Base-by-base conservation (phyloP, 1,140 invertebrate genomes). In the Andrena cerasifolii region DNA sequence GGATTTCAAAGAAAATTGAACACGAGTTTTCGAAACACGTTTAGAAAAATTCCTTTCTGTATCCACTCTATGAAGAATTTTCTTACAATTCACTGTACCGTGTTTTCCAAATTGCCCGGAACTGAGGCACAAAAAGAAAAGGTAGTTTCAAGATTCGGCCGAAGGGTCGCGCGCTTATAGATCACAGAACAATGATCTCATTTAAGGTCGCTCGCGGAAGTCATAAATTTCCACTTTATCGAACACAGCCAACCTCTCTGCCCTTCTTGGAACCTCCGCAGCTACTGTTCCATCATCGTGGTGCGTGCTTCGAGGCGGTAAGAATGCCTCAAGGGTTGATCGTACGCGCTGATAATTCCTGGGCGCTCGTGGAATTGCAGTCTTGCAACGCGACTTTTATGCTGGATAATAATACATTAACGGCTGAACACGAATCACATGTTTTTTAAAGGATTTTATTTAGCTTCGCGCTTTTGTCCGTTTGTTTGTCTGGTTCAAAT, bases 161-260 rank as follows among this genome's bases (percentile, higher is more conserved):
- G 26, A 72, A 8, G 14, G 14, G 31, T 8, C 18, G 51, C 14
- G 51, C 14, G n/a, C 31, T 67, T 45, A 67, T 45, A 51, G 28
- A 26, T 36, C 49, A 53, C 47, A 18, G 49, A 67, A 75, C 73
- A 75, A 67, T 63, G 73, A 75, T 75, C 51, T 67, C 63, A 40
- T 75, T 75, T 75, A 58, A 67, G 63, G 40, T 45, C 62, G 36
- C 3, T 10, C 26, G 47, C 33, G 73, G 73, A 75, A 75, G 73
- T 75, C 51, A 75, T 75, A 75, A 75, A 75, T 75, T 67, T 75
- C 12, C 62, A 56, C 33, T 75, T 67, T 75, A 75, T 75, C 70
- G 59, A 78, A 63, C 24, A 24, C 51, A 18, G n/a, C 26, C 51
- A 26, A 5, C 21, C 26, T 45, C 6, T 36, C 21, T 43, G 33